Base-by-base conservation (phyloP, 2,797 vertebrate genomes). In the Mastacembelus armatus region DNA sequence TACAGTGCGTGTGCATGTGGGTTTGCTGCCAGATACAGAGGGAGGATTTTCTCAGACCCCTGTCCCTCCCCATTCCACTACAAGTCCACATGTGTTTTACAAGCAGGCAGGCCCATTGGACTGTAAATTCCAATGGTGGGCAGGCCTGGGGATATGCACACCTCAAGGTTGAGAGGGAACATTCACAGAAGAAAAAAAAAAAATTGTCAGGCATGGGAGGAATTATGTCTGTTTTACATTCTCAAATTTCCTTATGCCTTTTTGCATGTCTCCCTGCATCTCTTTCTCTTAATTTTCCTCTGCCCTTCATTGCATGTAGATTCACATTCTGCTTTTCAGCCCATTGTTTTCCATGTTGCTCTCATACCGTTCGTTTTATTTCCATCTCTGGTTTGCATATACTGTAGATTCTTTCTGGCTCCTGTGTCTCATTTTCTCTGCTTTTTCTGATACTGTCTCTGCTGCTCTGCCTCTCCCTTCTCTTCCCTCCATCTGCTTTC, bases 31-130 rank as follows among this genome's bases (percentile, higher is more conserved):
- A 74, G 73, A 67, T 54, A 83, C 74, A 87, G 81, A 86, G 67
- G 38, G 43, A 71, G 61, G 72, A 74, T 88, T 87, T 86, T 90
- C 81, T 81, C 76, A 75, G 78, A 33, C 71, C 70, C 40, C 39
- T 3, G 61, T 77, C 79, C 88, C 89, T 84, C 88, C 85, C 74
- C 87, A 91, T 92, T 91, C 87, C 89, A 90, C 80, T 86, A 80
- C 89, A 92, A 88, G 89, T 89, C 90, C 90, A 92, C 85, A 93
- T 92, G 89, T 91, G 92, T 93, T 94, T 94, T 93, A 94, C 88
- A 91, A 92, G 89, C 86, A 83, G 83, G 72, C 79, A 83, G 74
- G 85, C 85, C 81, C 71, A 81, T 80, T 29, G 75, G 88, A 93
- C 91, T 91, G 90, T 92, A 92, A 93, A 94, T 93, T 92, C 91